Conservation (phyloP, 2,888 invertebrate species). For the Drosophila kokeensis region DNA sequence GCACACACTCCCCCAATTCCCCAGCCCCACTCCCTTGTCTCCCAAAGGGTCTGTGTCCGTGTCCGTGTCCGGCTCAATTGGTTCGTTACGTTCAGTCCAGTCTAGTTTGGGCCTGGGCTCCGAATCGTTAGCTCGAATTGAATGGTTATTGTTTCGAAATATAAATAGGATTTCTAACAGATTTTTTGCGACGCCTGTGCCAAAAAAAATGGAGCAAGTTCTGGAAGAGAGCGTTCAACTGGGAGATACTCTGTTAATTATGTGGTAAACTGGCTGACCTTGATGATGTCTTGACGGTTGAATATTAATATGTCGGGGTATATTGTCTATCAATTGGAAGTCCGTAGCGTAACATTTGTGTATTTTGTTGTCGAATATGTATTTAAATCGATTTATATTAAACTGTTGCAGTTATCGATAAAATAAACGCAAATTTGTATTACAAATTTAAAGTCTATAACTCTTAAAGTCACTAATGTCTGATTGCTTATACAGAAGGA, state of each 20-base stretch:
- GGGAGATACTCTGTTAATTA: background rate
- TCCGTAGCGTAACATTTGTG: too few species aligned
- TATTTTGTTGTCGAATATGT: too few species aligned
- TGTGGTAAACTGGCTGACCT: background rate
- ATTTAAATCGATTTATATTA: background rate
- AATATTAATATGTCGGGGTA: background rate
- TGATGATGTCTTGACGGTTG: background rate
- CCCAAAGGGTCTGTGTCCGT: conserved; percentile 33
- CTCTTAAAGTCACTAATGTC: background rate
- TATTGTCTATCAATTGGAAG: too few species aligned
- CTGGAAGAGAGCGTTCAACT: background rate
- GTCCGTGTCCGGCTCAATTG: conserved; percentile 69
- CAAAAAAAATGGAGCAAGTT: background rate
- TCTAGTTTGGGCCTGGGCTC: conserved; percentile 37
- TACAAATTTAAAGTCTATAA: background rate
- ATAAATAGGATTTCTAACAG: conserved; percentile 78
- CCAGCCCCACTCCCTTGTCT: background rate
- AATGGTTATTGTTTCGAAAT: conserved; percentile 81
- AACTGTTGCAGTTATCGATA: background rate
- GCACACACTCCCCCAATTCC: background rate
- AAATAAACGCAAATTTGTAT: too few species aligned
- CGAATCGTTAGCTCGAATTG: conserved; percentile 79
- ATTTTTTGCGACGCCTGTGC: conserved; percentile 54
- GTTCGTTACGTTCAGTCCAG: conserved; percentile 66
- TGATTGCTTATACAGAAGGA: background rate